These are phyloP conservation scores for Dynastes maya DNA, from an alignment of 2,888 invertebrate genomes.

Conservation along the genomic window DNA sequence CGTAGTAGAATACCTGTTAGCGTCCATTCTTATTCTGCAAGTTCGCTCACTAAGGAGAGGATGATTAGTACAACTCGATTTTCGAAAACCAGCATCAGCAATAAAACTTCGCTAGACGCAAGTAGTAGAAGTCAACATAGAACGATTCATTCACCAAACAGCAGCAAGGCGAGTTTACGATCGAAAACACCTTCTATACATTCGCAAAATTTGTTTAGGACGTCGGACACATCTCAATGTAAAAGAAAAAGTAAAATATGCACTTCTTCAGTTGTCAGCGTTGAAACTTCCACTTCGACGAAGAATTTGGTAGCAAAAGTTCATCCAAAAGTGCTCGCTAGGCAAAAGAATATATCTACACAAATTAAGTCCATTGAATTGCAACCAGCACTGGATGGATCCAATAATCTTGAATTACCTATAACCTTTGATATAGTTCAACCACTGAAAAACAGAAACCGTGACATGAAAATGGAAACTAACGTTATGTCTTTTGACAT, in stretches of 20 bases:
- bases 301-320: slow-evolving; percentile 17
- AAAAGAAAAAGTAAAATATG: background rate
- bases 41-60: slow-evolving; percentile 6
- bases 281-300: slow-evolving; percentile 6
- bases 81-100: background rate
- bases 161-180: background rate
- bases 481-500: slow-evolving; percentile 46
- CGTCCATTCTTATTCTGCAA: slow-evolving; percentile 22
- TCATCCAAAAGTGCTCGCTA: slow-evolving; percentile 4
- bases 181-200: background rate
- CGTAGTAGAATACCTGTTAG: slow-evolving; percentile 36
- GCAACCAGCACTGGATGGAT: slow-evolving; percentile 10
- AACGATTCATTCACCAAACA: background rate
- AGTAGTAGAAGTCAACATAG: background rate
- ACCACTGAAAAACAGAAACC: slow-evolving; percentile 6
- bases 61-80: background rate
- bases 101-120: slow-evolving; percentile 1
- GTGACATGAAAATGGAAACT: slow-evolving; percentile 44
- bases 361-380: slow-evolving; percentile 1
- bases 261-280: background rate
- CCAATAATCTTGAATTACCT: slow-evolving; percentile 39
- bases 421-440: slow-evolving; percentile 40
- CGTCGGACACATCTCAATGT: background rate
- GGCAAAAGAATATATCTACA: background rate
- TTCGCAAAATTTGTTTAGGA: background rate